Conservation (phyloP, 2,888 invertebrate genomes). For the Acronicta aceris region DNA sequence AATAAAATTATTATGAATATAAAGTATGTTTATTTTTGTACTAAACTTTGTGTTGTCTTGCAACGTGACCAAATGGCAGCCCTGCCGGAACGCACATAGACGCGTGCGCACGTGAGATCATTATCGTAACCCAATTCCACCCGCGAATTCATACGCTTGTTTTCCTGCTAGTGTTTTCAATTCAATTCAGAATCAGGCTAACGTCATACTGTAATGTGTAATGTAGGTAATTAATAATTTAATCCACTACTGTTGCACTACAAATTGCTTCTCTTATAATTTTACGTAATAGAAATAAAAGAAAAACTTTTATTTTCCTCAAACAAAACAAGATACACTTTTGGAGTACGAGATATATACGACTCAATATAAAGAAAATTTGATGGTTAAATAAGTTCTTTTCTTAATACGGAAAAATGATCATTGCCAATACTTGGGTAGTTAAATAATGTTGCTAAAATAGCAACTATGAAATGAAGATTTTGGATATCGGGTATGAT, state of each 20-base stretch:
- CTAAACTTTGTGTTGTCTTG: slow-evolving; percentile 12
- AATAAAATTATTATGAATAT: slow-evolving; percentile 2
- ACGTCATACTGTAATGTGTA: background rate
- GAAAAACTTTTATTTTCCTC: too few species aligned
- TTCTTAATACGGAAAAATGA: too few species aligned
- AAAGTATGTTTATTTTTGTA: slow-evolving; percentile 31
- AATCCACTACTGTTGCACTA: background rate
- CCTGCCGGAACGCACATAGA: slow-evolving; percentile 23
- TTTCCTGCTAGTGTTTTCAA: slow-evolving; percentile 4
- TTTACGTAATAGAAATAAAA: too few species aligned
- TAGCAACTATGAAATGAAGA: too few species aligned
- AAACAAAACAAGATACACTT: too few species aligned
- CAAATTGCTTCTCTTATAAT: too few species aligned
- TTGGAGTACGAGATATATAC: too few species aligned
- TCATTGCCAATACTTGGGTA: too few species aligned
- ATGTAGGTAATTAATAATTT: background rate
- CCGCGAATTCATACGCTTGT: background rate
- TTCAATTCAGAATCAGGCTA: background rate
- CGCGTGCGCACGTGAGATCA: slow-evolving; percentile 37
- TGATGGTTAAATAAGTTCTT: too few species aligned
- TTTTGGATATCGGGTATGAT: too few species aligned
- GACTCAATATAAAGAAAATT: too few species aligned
- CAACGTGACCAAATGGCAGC: slow-evolving; percentile 41
- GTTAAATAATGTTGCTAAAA: too few species aligned
- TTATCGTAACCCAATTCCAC: slow-evolving; percentile 41